These are phyloP conservation scores for Lepidurus apus DNA, from an alignment of 1,140 invertebrate genomes.

Conservation along the genomic window DNA sequence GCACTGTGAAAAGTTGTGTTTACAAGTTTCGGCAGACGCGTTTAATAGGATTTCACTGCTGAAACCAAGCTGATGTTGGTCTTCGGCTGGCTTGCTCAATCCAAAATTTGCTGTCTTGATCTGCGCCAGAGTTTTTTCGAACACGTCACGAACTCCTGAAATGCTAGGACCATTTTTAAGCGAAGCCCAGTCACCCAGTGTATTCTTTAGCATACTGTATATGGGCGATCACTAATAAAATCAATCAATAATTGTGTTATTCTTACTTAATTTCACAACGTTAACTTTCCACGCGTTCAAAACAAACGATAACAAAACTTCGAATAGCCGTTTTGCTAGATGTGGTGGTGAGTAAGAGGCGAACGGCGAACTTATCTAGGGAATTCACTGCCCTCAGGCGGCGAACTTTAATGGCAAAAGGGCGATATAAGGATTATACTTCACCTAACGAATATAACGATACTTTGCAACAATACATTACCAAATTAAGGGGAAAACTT, in stretches of 20 bases:
- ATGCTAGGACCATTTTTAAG: not conserved
- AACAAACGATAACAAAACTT: not conserved
- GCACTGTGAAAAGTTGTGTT: not conserved
- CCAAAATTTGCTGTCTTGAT: not conserved
- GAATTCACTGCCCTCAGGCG: no score
- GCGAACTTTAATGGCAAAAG: no score
- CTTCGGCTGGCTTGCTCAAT: not conserved
- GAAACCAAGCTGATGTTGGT: not conserved
- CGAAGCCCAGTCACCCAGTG: not conserved
- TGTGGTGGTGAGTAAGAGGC: no score
- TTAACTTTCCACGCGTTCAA: conserved; percentile 8
- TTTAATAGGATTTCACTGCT: conserved; percentile 41
- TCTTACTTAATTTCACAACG: no score
- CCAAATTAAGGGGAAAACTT: no score
- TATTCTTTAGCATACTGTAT: not conserved
- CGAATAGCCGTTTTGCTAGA: no score
- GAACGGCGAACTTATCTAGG: no score
- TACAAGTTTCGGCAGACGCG: not conserved
- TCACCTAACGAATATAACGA: no score
- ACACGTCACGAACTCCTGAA: not conserved
- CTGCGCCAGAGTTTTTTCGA: not conserved
- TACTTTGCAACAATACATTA: no score
- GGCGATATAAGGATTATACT: no score
- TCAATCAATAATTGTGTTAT: no score
- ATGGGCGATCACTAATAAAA: not conserved